These are phyloP conservation scores for Centrocercus urophasianus DNA, from an alignment of 2,113 vertebrate species.

Conservation along the genomic window DNA sequence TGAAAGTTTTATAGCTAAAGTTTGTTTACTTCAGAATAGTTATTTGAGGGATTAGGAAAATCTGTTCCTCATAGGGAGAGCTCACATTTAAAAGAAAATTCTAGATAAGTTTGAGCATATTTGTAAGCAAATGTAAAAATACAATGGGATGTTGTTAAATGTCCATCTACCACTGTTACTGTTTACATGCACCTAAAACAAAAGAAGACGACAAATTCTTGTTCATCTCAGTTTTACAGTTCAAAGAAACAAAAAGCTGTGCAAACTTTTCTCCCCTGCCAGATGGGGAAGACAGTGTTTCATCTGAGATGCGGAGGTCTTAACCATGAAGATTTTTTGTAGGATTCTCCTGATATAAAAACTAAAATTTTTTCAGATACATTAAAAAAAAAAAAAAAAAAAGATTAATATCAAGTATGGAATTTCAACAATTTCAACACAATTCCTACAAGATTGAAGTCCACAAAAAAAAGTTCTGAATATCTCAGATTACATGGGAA, in stretches of 20 bases:
- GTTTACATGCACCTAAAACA: not conserved
- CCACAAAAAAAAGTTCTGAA: not conserved
- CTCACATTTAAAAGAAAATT: not conserved
- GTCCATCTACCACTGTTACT: not conserved
- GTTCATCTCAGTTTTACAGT: not conserved
- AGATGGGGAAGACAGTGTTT: not conserved
- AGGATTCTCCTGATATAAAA: not conserved
- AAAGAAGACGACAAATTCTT: not conserved
- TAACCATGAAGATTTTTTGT: not conserved
- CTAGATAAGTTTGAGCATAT: not conserved
- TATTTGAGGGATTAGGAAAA: not conserved
- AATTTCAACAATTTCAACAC: not conserved
- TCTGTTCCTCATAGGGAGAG: not conserved
- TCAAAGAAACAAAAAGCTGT: not conserved
- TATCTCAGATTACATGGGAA: not conserved
- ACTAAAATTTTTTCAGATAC: not conserved
- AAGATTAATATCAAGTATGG: not conserved
- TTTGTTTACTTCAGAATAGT: slow-evolving; percentile 13
- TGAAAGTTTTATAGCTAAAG: slow-evolving; percentile 12
- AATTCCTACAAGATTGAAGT: not conserved
- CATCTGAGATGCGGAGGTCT: not conserved
- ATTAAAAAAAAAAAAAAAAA: not conserved
- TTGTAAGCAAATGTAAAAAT: slow-evolving; percentile 2
- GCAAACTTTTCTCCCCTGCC: not conserved
- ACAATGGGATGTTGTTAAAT: not conserved